Conservation (phyloP, 2,113 vertebrate species). For the Heloderma charlesbogerti region DNA sequence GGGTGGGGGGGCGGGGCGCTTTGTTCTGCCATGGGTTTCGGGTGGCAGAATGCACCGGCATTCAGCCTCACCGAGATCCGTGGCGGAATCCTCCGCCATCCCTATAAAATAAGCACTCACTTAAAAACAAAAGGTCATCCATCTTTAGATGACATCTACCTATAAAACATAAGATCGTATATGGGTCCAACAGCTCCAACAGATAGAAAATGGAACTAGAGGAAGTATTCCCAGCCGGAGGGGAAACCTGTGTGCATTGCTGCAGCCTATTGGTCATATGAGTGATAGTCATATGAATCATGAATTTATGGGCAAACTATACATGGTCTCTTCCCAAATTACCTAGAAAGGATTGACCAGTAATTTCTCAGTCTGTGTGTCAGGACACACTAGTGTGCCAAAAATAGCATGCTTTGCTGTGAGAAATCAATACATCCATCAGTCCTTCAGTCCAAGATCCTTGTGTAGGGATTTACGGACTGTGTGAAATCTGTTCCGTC, state of each 20-base stretch:
- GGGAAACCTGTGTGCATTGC: neutral
- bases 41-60: too few relatives aligned
- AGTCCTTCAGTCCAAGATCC: too few relatives aligned
- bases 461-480: too few relatives aligned
- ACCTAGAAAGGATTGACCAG: neutral
- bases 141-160: neutral
- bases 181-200: neutral
- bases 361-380: neutral
- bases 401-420: neutral
- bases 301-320: neutral
- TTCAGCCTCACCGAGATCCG: too few relatives aligned
- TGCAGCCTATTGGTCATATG: neutral
- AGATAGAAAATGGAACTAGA: too few relatives aligned
- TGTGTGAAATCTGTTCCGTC: too few relatives aligned
- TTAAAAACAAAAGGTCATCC: neutral
- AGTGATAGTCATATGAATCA: neutral
- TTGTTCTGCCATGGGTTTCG: too few relatives aligned
- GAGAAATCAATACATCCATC: neutral
- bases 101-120: neutral
- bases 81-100: too few relatives aligned
- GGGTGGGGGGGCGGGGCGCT: too few relatives aligned
- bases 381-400: too few relatives aligned
- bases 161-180: neutral
- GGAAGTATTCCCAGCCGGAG: too few relatives aligned
- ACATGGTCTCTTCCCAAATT: neutral